Evolutionary conservation across 2,113 vertebrate genomes (phyloP), one percentile per base, ranked within the genome.

Genomic region (Myrmophylax atrothorax): DNA sequence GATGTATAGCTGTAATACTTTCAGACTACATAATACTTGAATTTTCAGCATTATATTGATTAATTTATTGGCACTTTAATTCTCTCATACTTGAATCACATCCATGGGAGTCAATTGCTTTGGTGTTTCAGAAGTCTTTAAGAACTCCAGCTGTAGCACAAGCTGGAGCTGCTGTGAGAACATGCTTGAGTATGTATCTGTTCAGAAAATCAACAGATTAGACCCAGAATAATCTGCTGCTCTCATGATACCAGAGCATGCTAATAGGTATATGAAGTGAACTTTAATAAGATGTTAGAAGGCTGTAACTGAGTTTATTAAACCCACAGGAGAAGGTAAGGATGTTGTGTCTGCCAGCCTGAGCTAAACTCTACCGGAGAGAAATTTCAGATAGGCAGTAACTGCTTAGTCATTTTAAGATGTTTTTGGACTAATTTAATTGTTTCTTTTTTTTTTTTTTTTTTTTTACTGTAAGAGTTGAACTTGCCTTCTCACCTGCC

Each of bases 91-190:
- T 79, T 50, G 63, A 70, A 53, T 63, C 5, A 1, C 37, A 18
- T 85, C 83, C 31, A 18, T 37, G 81, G 75, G 69, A 63, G 67
- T 79, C 5, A 3, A 38, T 84, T 0, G 2, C 75, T 56, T 55
- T 62, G 56, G 50, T 93, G 59, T 89, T 97, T 82, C 72, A 62
- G 74, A 96, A 97, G 82, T 96, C 95, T 91, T 66, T 77, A 29
- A 55, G 81, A 97, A 97, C 91, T 96, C 94, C 89, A 79, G 81
- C 95, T 94, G 92, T 89, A 74, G 81, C 89, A 93, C 12, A 42
- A 81, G 35, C 74, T 94, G 80, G 86, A 85, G 82, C 81, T 97
- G 90, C 89, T 94, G 24, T 75, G 75, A 81, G 85, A 73, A 53
- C 18, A 59, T 56, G 19, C 73, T 68, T 49, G 55, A 87, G 47